Base-by-base conservation (phyloP, 1,140 invertebrate species). In the Cylas formicarius region DNA sequence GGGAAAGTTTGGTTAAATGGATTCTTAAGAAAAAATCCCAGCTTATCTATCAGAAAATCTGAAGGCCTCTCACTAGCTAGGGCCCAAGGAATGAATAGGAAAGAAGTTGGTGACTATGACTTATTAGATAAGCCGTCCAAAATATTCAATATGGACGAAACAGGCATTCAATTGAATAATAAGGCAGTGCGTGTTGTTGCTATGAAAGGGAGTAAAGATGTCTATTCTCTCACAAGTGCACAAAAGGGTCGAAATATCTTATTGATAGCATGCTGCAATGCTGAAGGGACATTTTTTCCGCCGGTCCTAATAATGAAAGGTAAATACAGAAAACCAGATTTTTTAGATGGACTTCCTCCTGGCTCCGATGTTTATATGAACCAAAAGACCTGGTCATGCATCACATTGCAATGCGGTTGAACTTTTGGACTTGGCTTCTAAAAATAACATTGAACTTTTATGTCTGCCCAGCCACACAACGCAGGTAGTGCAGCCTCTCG, bases 231-330 rank as follows among this genome's bases (percentile, higher is more conserved):
- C 4, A 61, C 60, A 44, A 55, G 52, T 65, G 20, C n/a, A 10
- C 36, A 39, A 33, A 47, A 40, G 27, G 28, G 37, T 31, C 28
- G 34, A 9, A 47, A 51, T 1, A 49, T 67, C 2, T 56, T 53
- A 13, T 24, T 65, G 13, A 51, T 66, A 29, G 48, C 42, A 13
- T 55, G 56, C 45, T 56, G 52, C 46, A 55, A 60, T 48, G 60
- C 56, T 4, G 48, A 50, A 31, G 54, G 56, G 7, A 44, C 26
- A 32, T 67, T 66, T 37, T 22, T 64, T 4, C 52, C 60, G 8
- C 61, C 62, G 0, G 50, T 37, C 21, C 20, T 51, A 9, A 59
- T 68, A 26, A 53, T 61, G 0, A 65, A 64, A 53, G 64, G 66
- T 10, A 49, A 55, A 40, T 58, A 60, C 36, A 53, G 59, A 46